Conservation (phyloP, 2,797 vertebrate genomes). For the Eremophila alpestris region DNA sequence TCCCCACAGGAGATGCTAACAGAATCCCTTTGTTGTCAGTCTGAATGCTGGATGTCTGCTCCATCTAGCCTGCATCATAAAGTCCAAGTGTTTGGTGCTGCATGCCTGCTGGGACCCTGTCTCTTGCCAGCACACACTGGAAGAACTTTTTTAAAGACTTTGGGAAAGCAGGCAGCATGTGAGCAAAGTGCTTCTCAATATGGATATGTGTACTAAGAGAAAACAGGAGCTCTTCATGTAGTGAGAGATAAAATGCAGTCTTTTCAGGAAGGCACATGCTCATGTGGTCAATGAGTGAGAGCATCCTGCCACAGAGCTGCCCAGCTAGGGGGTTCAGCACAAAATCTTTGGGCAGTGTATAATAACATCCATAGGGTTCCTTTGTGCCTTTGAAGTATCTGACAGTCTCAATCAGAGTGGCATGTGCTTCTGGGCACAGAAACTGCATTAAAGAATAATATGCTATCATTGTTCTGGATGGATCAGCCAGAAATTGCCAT, state of each 20-base stretch:
- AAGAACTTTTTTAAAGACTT: neutral
- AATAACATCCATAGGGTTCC: neutral
- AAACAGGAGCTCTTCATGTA: neutral
- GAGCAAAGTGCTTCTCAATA: conserved; percentile 37
- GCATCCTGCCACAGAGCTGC: neutral
- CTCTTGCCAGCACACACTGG: neutral
- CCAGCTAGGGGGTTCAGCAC: neutral
- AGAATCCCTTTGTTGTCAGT: neutral
- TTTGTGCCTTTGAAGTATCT: neutral
- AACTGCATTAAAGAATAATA: neutral
- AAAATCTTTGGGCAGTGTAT: neutral
- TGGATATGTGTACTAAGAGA: neutral
- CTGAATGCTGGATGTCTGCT: neutral
- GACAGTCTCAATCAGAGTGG: neutral
- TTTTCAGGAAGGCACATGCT: neutral
- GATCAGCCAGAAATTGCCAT: neutral
- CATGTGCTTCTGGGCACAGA: neutral
- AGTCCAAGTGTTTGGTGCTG: neutral
- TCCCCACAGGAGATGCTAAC: neutral
- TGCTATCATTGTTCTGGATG: neutral
- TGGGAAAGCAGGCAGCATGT: neutral
- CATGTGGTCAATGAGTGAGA: neutral
- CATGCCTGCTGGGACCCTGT: neutral
- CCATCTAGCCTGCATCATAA: neutral
- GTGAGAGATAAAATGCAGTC: neutral